Evolutionary conservation across 1,140 invertebrate genomes (phyloP).

Genomic region (Bradysia coprophila): DNA sequence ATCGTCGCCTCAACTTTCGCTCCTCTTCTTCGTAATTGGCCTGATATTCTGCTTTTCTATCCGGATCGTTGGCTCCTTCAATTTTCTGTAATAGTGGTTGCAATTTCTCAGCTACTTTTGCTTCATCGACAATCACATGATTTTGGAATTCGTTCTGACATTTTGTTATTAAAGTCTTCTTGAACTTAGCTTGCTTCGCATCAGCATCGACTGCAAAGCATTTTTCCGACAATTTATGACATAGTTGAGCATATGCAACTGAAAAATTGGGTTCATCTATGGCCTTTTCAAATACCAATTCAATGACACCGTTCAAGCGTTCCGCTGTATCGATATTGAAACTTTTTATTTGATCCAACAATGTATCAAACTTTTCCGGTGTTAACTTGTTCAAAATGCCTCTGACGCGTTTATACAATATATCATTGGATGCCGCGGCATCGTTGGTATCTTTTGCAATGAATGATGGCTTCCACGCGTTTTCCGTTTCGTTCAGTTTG

Average conservation of each 20-base stretch:
- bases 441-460: slow-evolving; percentile 22
- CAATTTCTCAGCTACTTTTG: slow-evolving; percentile 25
- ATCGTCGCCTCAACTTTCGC: slow-evolving; percentile 53
- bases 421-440: slow-evolving; percentile 33
- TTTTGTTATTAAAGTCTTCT: slow-evolving; percentile 17
- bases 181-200: slow-evolving; percentile 27
- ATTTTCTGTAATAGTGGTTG: slow-evolving; percentile 14
- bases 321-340: slow-evolving; percentile 69
- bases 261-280: slow-evolving; percentile 88
- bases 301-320: slow-evolving; percentile 64
- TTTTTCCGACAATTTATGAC: slow-evolving; percentile 34
- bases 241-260: slow-evolving; percentile 74
- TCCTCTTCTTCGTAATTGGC: slow-evolving; percentile 45
- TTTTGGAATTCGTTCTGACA: slow-evolving; percentile 20
- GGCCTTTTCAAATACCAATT: slow-evolving; percentile 88
- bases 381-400: slow-evolving; percentile 89
- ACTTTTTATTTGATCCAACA: slow-evolving; percentile 55
- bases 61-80: slow-evolving; percentile 18
- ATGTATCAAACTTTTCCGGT: slow-evolving; percentile 74
- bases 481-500: slow-evolving; percentile 65
- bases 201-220: slow-evolving; percentile 22
- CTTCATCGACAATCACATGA: slow-evolving; percentile 28
- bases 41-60: slow-evolving; percentile 24
- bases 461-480: slow-evolving; percentile 73
- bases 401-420: slow-evolving; percentile 64